Evolutionary conservation across 2,888 invertebrate species (phyloP), one percentile per base, ranked within the genome.

Genomic region (Pyralis farinalis): DNA sequence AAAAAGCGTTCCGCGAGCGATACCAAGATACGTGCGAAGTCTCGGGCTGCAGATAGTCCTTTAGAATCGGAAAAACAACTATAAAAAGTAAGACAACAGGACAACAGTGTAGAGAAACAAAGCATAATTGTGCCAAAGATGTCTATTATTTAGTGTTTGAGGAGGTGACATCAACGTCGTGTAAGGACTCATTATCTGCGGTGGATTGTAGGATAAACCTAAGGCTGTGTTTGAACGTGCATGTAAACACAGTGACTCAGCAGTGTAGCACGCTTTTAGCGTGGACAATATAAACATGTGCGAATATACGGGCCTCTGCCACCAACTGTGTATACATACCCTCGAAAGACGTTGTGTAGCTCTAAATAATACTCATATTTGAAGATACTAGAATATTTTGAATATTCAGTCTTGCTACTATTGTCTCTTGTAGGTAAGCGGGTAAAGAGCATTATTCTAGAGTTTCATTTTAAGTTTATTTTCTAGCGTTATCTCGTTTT

Each of bases 211-310:
- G 59, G 61, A 55, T 55, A 57, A 61, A 59, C 61, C 61, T 61
- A 53, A 59, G 44, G 47, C 47, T 36, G 43, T 51, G 55, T 58
- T 60, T 57, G 55, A 55, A 51, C 50, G 53, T 57, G 53, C 58
- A 62, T 54, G 63, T 65, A 71, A 71, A 78, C 68, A 70, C 42
- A 45, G 58, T 85, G 85, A 86, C 64, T 86, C 85, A 86, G 66
- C 63, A 55, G 71, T 69, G 64, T 61, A 61, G 60, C 62, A 73
- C 62, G 62, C 52, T 65, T 57, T 56, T 60, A 61, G 63, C 50
- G 61, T 55, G 54, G 47, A 43, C 42, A 43, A 51, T 56, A 59
- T 56, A 59, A 38, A 38, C 30, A 32, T 12, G 12, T 25, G 12
- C 16, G 22, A 16, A n/a, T n/a, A 33, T 44, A 35, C 41, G 62